Evolutionary conservation across 1,140 invertebrate genomes (phyloP).

Genomic region (Trichonephila clavipes): DNA sequence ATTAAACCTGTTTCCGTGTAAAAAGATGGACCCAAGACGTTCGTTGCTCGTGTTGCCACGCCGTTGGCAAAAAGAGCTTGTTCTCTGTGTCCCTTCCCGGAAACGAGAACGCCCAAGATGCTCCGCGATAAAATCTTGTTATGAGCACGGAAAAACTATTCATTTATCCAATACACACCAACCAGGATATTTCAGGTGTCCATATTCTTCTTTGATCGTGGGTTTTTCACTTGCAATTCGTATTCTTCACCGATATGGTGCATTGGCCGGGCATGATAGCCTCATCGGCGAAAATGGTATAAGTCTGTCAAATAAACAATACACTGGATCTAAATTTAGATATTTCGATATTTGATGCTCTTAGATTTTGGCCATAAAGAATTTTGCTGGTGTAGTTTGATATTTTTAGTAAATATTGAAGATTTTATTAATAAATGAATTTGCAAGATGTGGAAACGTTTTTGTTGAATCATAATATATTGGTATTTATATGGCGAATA

Average conservation of each 20-base stretch:
- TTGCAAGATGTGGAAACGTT: no score
- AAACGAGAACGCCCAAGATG: slow-evolving; percentile 39
- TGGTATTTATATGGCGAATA: no score
- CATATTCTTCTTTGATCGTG: neutral
- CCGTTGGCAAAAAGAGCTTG: neutral
- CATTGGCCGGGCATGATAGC: neutral
- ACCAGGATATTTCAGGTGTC: neutral
- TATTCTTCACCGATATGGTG: neutral
- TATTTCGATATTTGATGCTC: neutral
- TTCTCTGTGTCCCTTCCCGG: neutral
- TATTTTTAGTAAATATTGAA: no score
- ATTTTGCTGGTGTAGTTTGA: no score
- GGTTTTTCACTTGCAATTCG: neutral
- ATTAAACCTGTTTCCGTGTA: slow-evolving; percentile 3
- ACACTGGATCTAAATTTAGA: neutral
- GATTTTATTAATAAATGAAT: no score
- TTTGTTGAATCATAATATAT: no score
- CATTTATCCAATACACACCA: neutral
- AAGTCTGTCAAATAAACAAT: neutral
- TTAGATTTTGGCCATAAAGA: no score
- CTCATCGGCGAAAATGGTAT: neutral
- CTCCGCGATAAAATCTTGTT: slow-evolving; percentile 36
- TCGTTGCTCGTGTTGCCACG: neutral
- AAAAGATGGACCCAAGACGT: neutral
- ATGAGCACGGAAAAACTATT: neutral